Evolutionary conservation across 2,797 vertebrate genomes (phyloP).

Genomic region (Propithecus perrieri): DNA sequence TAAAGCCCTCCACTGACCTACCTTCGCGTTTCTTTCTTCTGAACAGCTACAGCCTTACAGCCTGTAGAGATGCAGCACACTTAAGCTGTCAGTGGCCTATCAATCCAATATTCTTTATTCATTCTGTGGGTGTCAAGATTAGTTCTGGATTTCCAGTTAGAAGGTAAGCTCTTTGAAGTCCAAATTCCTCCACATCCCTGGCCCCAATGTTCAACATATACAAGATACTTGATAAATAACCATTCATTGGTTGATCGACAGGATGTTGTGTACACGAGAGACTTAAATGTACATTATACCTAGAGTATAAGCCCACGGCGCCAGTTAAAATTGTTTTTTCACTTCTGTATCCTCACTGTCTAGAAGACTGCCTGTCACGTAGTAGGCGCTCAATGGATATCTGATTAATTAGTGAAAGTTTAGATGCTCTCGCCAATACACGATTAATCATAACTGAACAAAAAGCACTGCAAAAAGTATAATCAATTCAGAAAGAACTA

Average conservation of each 20-base stretch:
- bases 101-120: background rate
- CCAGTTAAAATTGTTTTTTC: background rate
- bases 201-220: background rate
- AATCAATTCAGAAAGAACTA: slow-evolving; percentile 14
- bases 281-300: background rate
- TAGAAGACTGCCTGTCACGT: background rate
- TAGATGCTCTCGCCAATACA: background rate
- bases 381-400: background rate
- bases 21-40: background rate
- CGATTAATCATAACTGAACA: background rate
- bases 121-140: background rate
- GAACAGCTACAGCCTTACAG: background rate
- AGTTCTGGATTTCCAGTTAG: background rate
- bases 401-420: slow-evolving; percentile 20
- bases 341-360: background rate
- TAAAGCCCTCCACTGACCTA: background rate
- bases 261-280: background rate
- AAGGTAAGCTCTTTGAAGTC: background rate
- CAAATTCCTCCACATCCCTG: background rate
- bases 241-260: background rate
- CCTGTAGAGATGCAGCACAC: background rate
- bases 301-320: background rate
- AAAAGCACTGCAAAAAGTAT: background rate
- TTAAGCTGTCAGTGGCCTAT: background rate
- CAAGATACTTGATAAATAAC: background rate